phyloP scores from a whole-genome alignment of 2,113 vertebrate genomes.

The Crotalus viridis region DNA sequence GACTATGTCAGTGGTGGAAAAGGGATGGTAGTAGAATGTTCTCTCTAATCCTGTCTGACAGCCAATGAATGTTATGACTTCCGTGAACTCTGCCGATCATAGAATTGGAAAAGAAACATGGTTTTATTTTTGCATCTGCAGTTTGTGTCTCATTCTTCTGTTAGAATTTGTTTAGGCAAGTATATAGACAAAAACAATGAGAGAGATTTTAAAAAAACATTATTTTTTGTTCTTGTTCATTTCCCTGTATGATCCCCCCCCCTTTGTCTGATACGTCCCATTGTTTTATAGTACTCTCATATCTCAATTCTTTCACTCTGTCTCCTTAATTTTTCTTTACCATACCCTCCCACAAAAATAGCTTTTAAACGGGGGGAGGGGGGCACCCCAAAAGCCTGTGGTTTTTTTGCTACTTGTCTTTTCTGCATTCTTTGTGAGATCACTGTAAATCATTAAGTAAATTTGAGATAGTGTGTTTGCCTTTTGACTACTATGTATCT shows the following conservation, averaged over 20 bases:
- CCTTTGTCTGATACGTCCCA: not conserved
- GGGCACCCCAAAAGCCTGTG: not conserved
- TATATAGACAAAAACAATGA: not conserved
- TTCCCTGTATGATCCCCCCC: not conserved
- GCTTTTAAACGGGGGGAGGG: not conserved
- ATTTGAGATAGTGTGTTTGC: not conserved
- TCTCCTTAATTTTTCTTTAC: not conserved
- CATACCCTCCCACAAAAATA: not conserved
- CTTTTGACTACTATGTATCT: not conserved
- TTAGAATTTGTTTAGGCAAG: not conserved
- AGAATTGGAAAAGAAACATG: not conserved
- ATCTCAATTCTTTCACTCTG: not conserved
- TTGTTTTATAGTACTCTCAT: not conserved
- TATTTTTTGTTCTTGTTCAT: not conserved
- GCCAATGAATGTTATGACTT: not conserved
- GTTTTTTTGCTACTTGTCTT: not conserved
- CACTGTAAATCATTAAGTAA: not conserved
- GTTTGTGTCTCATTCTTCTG: not conserved
- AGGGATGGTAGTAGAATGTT: not conserved
- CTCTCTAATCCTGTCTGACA: not conserved
- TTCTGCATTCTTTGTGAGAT: not conserved
- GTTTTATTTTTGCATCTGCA: not conserved
- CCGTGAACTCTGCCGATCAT: not conserved
- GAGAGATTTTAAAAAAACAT: not conserved
- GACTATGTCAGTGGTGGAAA: not conserved